These are phyloP conservation scores for Porites australiensis DNA, from an alignment of 64 coral and sea anemone species.

Conservation along the genomic window DNA sequence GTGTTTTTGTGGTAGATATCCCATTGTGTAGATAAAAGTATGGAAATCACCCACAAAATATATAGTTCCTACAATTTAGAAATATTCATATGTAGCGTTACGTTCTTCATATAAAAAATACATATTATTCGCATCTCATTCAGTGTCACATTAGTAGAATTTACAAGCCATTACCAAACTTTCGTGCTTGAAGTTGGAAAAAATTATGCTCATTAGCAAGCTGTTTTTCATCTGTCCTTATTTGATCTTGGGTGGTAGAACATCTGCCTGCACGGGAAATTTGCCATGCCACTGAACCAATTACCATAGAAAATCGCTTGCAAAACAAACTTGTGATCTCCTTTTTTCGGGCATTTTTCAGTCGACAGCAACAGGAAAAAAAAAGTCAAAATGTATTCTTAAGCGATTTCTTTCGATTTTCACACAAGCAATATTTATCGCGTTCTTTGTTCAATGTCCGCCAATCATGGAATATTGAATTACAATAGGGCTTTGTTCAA, in stretches of 20 bases:
- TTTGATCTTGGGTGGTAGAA: slow-evolving; percentile 32
- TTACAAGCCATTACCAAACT: slow-evolving; percentile 42
- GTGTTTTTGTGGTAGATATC: not conserved
- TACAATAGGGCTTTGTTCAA: slow-evolving; percentile 79
- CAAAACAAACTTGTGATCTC: not conserved
- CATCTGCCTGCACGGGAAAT: slow-evolving; percentile 19
- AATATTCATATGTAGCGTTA: not conserved
- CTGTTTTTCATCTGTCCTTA: slow-evolving; percentile 21
- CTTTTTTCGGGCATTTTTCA: not conserved
- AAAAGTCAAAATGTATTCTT: not conserved
- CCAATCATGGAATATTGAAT: slow-evolving; percentile 56
- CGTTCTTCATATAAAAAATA: not conserved
- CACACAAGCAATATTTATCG: slow-evolving; percentile 32
- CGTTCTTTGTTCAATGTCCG: slow-evolving; percentile 7
- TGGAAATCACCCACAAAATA: slow-evolving; percentile 16
- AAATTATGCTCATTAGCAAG: slow-evolving; percentile 28
- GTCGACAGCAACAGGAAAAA: not conserved
- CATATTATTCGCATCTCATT: not conserved
- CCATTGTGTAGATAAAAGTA: not conserved
- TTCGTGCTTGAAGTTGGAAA: slow-evolving; percentile 18
- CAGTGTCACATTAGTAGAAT: slow-evolving; percentile 1
- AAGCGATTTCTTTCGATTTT: slow-evolving; percentile 4
- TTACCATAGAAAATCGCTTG: not conserved
- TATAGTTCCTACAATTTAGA: not conserved
- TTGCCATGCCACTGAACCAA: not conserved